Evolutionary conservation across 2,113 vertebrate species (phyloP), one percentile per base, ranked within the genome.

Genomic region (Hippocampus barbouri): DNA sequence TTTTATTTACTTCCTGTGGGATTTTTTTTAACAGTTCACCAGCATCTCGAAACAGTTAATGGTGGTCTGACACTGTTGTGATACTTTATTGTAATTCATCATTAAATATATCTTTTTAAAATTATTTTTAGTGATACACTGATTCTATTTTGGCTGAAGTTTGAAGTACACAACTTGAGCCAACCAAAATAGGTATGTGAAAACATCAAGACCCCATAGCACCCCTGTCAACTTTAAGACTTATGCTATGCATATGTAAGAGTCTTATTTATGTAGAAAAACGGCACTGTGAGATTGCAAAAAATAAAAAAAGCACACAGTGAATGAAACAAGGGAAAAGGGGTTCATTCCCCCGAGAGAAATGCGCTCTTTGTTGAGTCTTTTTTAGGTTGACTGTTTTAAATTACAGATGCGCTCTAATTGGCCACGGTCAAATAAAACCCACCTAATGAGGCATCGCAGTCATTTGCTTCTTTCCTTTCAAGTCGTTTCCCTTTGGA

Each of bases 341-440:
- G 69, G 75, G 80, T 79, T 71, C 27, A 9, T 70, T 82, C 84
- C 78, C 84, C 47, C 16, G 78, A 75, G 83, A 72, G 70, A 79
- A 80, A 84, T 66, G 69, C 67, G 79, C 77, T 87, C 80, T 80
- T 84, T 16, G 66, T 80, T 68, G 75, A 81, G 73, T 81, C 79
- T 90, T 82, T 85, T 90, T 87, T 90, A 83, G 43, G 77, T 78
- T 71, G 85, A 86, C 85, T 88, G 85, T 89, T 90, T 88, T 89
- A 89, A 89, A 90, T 89, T 90, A 89, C 83, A 86, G 85, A 86
- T 87, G 85, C 85, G 85, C 82, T 90, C 83, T 90, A 90, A 92
- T 90, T 88, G 83, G 87, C 87, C 71, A 88, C 80, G 82, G 87
- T 85, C 83, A 91, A 88, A 90, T 90, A 87, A 90, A 91, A 85